Evolutionary conservation across 1,140 invertebrate species (phyloP), one percentile per base, ranked within the genome.

Genomic region (Papilio machaon): DNA sequence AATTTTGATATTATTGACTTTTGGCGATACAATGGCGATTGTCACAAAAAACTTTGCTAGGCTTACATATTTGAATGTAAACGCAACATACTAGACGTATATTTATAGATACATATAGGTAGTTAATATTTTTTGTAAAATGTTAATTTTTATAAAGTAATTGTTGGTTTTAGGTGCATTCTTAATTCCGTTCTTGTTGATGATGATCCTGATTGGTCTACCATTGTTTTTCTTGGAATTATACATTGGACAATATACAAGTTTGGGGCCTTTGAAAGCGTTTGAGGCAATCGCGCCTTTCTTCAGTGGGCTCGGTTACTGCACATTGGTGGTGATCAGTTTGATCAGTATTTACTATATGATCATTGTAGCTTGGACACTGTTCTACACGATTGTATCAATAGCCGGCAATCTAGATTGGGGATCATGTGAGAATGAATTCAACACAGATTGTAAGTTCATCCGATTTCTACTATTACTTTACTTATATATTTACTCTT

Each of bases 331-430:
- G 13, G 97, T 98, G 79, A 98, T 98, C 0, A 96, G 95, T 38
- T 95, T 97, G 85, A 96, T 98, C 43, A 97, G 97, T 73, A 96
- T 97, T 9, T 98, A 98, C 88, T 98, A 98, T 90, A 98, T 97
- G 95, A 96, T 98, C 8, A 97, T 98, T 70, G 96, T 98, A 0
- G 95, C 97, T 0, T 98, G 97, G 97, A 96, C 96, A 0, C 86
- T 97, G 43, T 97, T 97, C 88, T 98, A 98, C 87, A 96, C 97
- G 0, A 96, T 97, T 79, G 95, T 96, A 11, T 97, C 97, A 1
- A 96, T 98, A 84, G 95, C 93, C 15, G 95, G 95, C 0, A 94
- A 95, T 4, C 94, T 98, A 35, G 96, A 96, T 10, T 98, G 97
- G 97, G 96, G 92, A 35, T 91, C 91, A 0, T 94, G 92, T 81